These are phyloP conservation scores for Toxostoma redivivum DNA, from an alignment of 2,113 vertebrate genomes.

Conservation along the genomic window DNA sequence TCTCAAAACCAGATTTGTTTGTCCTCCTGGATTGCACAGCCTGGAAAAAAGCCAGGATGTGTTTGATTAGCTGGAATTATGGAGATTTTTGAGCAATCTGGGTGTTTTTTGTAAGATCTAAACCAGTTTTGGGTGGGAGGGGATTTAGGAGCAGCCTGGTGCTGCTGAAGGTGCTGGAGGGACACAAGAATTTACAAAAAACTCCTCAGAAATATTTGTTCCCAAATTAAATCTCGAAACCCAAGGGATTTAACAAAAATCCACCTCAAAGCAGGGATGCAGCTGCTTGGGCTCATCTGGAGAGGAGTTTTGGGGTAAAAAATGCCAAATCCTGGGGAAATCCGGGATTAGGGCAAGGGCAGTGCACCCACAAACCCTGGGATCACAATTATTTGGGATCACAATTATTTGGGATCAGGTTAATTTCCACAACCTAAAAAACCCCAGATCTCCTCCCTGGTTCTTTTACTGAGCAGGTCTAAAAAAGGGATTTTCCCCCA, in stretches of 20 bases:
- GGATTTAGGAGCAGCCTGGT: background rate
- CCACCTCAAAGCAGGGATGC: background rate
- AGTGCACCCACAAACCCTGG: background rate
- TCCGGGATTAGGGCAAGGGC: background rate
- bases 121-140: background rate
- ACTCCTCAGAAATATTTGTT: background rate
- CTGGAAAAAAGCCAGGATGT: background rate
- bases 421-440: accelerated
- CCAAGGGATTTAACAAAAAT: background rate
- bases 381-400: background rate
- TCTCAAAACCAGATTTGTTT: background rate
- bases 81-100: background rate
- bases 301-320: background rate
- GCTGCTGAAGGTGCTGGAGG: background rate
- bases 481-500: background rate
- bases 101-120: background rate
- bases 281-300: background rate
- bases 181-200: background rate
- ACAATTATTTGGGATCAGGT: background rate
- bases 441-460: accelerated
- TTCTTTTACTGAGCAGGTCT: background rate
- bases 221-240: background rate
- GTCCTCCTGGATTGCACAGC: background rate
- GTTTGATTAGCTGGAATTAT: background rate
- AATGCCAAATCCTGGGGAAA: background rate